Conservation (phyloP, 2,888 invertebrate genomes). For the Xylocampa areola region DNA sequence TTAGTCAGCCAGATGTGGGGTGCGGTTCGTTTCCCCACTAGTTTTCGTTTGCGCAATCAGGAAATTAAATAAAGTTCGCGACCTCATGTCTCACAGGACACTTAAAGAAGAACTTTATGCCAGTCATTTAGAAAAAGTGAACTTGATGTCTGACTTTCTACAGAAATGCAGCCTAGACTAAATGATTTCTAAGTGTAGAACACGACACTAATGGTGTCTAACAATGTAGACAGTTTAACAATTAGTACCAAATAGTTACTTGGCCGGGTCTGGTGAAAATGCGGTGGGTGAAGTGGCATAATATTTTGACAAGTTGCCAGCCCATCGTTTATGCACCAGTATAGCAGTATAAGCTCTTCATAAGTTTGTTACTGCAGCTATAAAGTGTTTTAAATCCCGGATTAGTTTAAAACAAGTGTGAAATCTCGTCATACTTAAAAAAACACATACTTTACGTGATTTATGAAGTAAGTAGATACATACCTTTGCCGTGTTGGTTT, state of each 20-base stretch:
- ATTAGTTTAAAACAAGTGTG: slow-evolving; percentile 5
- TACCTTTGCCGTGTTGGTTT: too few species aligned
- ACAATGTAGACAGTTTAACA: slow-evolving; percentile 3
- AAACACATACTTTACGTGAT: too few species aligned
- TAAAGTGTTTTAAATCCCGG: slow-evolving; percentile 4
- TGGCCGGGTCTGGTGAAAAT: slow-evolving; percentile 16
- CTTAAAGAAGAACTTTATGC: slow-evolving; percentile 44
- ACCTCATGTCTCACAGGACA: slow-evolving; percentile 57
- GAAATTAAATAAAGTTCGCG: slow-evolving; percentile 79
- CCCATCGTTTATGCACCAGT: slow-evolving; percentile 4
- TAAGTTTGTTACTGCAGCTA: slow-evolving; percentile 1
- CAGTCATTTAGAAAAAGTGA: slow-evolving; percentile 31
- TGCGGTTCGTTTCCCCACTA: slow-evolving; percentile 64
- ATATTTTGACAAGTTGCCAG: slow-evolving; percentile 41
- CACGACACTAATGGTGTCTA: slow-evolving; percentile 8
- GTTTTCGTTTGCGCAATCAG: slow-evolving; percentile 78
- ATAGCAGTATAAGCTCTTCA: slow-evolving; percentile 1
- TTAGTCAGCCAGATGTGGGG: slow-evolving; percentile 60
- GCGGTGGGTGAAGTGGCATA: slow-evolving; percentile 16
- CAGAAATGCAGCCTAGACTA: neutral
- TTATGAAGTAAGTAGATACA: slow-evolving; percentile 22
- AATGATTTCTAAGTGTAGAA: neutral
- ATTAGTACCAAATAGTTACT: slow-evolving; percentile 22
- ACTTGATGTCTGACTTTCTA: slow-evolving; percentile 18
- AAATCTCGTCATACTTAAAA: slow-evolving; percentile 10